Percentiles rank a stretch among this genome's conserved stretches.
Conservation (phyloP, 1,140 invertebrate genomes). For the Lordiphosa mommai region DNA sequence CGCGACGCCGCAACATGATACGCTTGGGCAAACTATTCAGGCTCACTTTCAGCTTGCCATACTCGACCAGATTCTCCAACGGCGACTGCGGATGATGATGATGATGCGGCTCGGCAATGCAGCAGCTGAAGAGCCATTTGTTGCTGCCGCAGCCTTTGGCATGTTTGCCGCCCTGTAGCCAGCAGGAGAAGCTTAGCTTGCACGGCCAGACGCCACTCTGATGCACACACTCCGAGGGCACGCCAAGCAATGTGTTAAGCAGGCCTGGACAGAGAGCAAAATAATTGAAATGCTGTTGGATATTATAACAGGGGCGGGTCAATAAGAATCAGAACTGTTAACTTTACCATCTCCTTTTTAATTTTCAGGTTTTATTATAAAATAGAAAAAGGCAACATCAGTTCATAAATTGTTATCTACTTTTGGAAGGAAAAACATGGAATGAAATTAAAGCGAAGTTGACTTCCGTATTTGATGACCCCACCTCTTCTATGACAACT, state of each 20-base stretch:
- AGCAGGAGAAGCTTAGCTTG: constrained; percentile 86
- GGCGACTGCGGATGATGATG: constrained; percentile 68
- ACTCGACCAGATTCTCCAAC: constrained; percentile 67
- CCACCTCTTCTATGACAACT: no score
- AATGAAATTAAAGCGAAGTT: no score
- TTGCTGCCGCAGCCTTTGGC: constrained; percentile 83
- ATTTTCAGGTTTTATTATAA: no score
- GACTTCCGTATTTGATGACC: no score
- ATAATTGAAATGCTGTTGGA: no score
- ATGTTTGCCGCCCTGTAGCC: constrained; percentile 84
- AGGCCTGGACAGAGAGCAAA: constrained; percentile 37
- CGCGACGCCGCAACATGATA: constrained; percentile 65
- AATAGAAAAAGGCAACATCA: no score
- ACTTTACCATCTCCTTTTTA: no score
- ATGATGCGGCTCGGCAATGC: constrained; percentile 78
- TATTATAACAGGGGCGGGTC: no score
- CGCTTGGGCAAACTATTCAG: constrained; percentile 57
- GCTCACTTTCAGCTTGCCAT: constrained; percentile 56
- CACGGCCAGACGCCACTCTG: constrained; percentile 83
- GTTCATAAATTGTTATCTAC: no score
- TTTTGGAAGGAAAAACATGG: no score
- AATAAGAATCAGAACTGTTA: no score
- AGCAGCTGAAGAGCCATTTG: constrained; percentile 86
- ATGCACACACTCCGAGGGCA: constrained; percentile 82
- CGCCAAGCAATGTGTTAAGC: constrained; percentile 82